A percentile compares a stretch with the other conserved stretches of the same genome.
phyloP scores from a whole-genome alignment of 1,140 invertebrate species.

The Bombus soroeensis region DNA sequence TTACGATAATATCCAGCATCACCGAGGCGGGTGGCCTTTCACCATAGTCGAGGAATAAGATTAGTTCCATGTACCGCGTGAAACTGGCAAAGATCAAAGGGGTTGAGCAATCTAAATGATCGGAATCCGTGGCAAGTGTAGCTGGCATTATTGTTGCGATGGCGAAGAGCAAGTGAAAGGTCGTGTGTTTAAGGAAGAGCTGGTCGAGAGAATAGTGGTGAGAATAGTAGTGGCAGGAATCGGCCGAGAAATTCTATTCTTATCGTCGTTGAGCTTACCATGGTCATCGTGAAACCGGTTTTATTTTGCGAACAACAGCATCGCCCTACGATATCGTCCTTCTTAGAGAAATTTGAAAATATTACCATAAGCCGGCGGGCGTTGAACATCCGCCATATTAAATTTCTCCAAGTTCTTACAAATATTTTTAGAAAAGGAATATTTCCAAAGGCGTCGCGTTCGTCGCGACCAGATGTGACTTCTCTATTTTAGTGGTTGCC shows the following conservation, averaged over 20 bases:
- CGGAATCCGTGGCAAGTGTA: conserved; percentile 37
- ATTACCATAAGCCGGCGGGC: neutral
- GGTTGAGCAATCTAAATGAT: conserved; percentile 20
- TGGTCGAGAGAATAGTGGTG: neutral
- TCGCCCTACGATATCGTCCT: no score
- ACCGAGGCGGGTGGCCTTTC: conserved; percentile 23
- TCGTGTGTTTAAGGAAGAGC: conserved; percentile 20
- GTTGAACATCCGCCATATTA: neutral
- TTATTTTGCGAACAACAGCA: neutral
- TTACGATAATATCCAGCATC: conserved; percentile 1
- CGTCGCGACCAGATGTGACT: conserved; percentile 34
- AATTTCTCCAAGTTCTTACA: neutral
- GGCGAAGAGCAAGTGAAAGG: conserved; percentile 19
- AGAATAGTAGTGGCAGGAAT: neutral
- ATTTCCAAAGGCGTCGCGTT: conserved; percentile 22
- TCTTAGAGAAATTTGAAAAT: neutral
- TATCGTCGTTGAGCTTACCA: neutral
- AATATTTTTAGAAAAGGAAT: conserved; percentile 1
- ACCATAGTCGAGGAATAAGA: conserved; percentile 19
- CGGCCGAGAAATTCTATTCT: conserved; percentile 24
- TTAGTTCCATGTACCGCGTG: conserved; percentile 22
- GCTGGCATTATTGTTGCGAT: conserved; percentile 12
- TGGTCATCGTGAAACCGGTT: neutral
- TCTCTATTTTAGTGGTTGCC: conserved; percentile 33
- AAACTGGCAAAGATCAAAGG: conserved; percentile 28